Evolutionary conservation across 2,113 vertebrate genomes (phyloP), one percentile per base, ranked within the genome.

Genomic region (Pandion haliaetus): DNA sequence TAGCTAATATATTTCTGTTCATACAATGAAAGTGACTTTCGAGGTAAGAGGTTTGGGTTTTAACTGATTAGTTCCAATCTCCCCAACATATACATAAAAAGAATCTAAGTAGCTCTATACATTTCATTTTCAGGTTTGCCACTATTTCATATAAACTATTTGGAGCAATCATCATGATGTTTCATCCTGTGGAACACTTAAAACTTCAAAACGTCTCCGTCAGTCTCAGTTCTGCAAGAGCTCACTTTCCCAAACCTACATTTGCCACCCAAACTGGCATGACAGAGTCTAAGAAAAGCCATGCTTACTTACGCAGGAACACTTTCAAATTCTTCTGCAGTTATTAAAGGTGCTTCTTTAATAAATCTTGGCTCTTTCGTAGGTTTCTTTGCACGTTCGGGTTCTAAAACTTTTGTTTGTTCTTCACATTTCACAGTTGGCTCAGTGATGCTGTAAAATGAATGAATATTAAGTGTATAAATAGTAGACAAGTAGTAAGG

Each of bases 251-350:
- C 67, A 92, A 55, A 52, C 7, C 31, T 6, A 6, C 1, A 0
- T 44, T 47, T 49, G 6, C 26, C 66, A 61, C 28, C 19, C 40
- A 44, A 12, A 70, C 0, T 19, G 36, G 21, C 10, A 15, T 0
- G 54, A 4, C 12, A 34, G 42, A 6, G 11, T 28, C 14, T 9
- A 38, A 47, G 32, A 65, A 90, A 92, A 86, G 62, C 12, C 17
- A 17, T 0, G 18, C 17, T 66, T 91, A 98, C 98, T 98, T 94
- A 99, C 98, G 31, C 26, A 67, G 98, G 98, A 84, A 98, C 26
- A 7, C 6, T 82, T 61, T 66, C 50, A 57, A 98, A 98, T n/a
- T 99, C 98, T 45, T 98, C 96, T 8, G 52, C 59, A 4, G 96
- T 98, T 86, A 99, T 74, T 58, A 98, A 95, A 1, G 86, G 6